A percentile compares a stretch with the other conserved stretches of the same genome.
These are phyloP conservation scores for Equus przewalskii DNA, from an alignment of 2,113 vertebrate species.

Conservation along the genomic window DNA sequence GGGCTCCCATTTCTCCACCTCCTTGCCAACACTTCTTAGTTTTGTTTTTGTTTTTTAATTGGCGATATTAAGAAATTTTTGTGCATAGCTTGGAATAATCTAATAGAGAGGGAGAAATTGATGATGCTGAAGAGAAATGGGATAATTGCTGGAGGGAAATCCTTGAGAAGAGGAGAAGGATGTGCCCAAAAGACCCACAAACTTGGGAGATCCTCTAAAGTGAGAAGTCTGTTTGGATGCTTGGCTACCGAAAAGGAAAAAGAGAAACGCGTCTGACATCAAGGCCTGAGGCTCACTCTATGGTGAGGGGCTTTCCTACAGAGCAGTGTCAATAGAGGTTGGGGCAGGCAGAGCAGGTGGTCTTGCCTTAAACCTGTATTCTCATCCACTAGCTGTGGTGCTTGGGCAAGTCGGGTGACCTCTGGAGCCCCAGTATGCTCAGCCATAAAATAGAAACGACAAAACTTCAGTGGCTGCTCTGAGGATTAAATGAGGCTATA, in stretches of 20 bases:
- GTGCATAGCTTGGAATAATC: background rate
- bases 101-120: background rate
- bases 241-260: no score
- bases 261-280: background rate
- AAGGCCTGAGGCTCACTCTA: background rate
- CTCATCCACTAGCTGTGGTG: background rate
- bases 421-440: background rate
- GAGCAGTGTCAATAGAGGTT: rapidly evolving
- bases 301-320: no score
- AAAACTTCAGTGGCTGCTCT: background rate
- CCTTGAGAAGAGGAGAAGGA: no score
- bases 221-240: background rate
- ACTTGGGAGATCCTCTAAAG: background rate
- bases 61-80: background rate
- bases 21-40: background rate
- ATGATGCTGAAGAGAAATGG: background rate
- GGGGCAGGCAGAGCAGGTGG: rapidly evolving
- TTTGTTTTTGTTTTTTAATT: background rate
- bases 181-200: background rate
- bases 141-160: no score
- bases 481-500: background rate
- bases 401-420: no score
- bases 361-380: background rate
- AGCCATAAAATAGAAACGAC: background rate
- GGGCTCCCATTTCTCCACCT: background rate